Conservation (phyloP, 2,888 invertebrate genomes). For the Luperina testacea region DNA sequence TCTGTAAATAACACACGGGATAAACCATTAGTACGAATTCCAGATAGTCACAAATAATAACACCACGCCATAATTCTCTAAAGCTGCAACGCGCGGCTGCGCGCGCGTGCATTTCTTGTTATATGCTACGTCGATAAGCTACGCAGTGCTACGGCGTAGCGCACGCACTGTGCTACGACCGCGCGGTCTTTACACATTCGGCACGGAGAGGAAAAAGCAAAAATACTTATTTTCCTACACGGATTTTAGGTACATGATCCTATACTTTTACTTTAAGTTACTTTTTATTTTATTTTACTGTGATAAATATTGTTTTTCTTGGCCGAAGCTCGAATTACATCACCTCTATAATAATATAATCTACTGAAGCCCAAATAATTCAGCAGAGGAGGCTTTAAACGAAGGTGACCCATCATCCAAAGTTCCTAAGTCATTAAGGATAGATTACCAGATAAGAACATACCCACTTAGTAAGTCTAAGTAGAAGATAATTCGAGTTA, state of each 20-base stretch:
- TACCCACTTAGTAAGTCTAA: conserved; percentile 62
- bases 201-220: not conserved
- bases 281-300: not conserved
- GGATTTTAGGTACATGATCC: not conserved
- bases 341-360: not conserved
- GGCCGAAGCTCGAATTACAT: not conserved
- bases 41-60: not conserved
- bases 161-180: not conserved
- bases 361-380: conserved; percentile 34
- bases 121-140: not conserved
- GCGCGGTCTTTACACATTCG: not conserved
- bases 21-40: not conserved
- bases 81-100: fast-evolving
- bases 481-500: conserved; percentile 67
- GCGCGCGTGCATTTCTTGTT: not conserved
- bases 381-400: conserved; percentile 21
- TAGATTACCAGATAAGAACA: conserved; percentile 64
- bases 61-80: not conserved
- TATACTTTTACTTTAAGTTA: not conserved
- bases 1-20: not conserved
- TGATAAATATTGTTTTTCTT: not conserved
- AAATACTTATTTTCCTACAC: not conserved
- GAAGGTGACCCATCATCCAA: conserved; percentile 55
- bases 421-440: conserved; percentile 62
- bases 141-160: conserved; percentile 31